Evolutionary conservation across 1,140 invertebrate species (phyloP), one percentile per base, ranked within the genome.

Genomic region (Neodiprion lecontei): DNA sequence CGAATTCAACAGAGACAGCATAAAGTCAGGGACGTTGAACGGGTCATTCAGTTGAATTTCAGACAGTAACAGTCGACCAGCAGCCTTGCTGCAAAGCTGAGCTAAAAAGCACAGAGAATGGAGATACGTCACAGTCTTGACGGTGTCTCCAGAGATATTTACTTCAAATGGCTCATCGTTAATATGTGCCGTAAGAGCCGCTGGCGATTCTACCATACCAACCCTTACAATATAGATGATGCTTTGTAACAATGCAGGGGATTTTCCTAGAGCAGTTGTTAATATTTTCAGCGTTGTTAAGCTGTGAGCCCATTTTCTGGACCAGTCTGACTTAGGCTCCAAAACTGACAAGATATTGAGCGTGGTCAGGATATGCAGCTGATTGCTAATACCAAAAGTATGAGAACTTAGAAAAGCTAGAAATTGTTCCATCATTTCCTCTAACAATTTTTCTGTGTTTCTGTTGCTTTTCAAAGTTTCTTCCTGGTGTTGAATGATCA

Each of bases 361-460:
- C 1, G 80, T 72, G 48, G 78, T 86, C 2, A 87, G 73, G 7
- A 76, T 78, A 74, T 85, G 77, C 12, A 76, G 75, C 5, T 73
- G 48, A 69, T 73, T 82, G 53, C n/a, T 11, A 40, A 40, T 40
- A 8, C 72, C 74, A 49, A 80, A 79, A 73, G 74, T 74, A n/a
- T 80, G 75, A 1, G 78, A 79, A 68, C 81, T 83, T 7, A 88
- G 40, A 76, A 88, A 86, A 1, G 74, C 23, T 23, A 89, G 72
- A 75, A 88, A 89, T 67, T 85, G 80, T 69, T 88, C 87, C 67
- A 87, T 80, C 70, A 84, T 81, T 17, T 89, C 87, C 71, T 88
- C 88, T 8, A 82, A 70, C 11, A 68, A 75, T 74, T 83, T 86
- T 67, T 89, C 86, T 47, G 77, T 72, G 8, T 67, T 80, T 73